These are phyloP conservation scores for Cryptosula pallasiana DNA, from an alignment of 2,888 invertebrate genomes.

Conservation along the genomic window DNA sequence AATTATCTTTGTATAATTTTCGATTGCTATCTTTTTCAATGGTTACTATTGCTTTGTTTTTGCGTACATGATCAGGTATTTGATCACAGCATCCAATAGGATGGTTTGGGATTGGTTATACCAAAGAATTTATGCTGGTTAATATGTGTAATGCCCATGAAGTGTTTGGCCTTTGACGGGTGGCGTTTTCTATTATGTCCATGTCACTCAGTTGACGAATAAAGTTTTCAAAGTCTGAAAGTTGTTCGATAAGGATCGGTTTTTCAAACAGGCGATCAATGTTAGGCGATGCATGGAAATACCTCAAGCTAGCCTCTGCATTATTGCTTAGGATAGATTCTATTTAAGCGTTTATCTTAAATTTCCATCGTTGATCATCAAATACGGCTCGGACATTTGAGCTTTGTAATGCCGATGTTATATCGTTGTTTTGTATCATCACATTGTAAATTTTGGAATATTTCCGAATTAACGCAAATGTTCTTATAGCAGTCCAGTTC, in stretches of 20 bases:
- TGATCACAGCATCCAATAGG: neutral
- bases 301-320: neutral
- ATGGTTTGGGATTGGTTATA: neutral
- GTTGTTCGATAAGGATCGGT: neutral
- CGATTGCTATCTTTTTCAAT: neutral
- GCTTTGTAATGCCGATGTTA: neutral
- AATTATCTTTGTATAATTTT: neutral
- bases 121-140: neutral
- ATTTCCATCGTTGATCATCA: neutral
- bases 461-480: slow-evolving; percentile 1
- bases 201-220: neutral
- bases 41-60: neutral
- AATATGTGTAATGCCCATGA: slow-evolving; percentile 4
- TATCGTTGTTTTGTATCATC: neutral
- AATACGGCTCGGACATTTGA: neutral
- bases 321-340: slow-evolving; percentile 2
- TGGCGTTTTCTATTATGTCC: neutral
- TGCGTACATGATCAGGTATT: neutral
- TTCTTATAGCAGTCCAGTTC: slow-evolving; percentile 1
- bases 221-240: neutral
- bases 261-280: neutral
- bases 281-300: slow-evolving; percentile 13
- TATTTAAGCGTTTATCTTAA: slow-evolving; percentile 1
- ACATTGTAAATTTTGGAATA: slow-evolving; percentile 9
- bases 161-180: neutral